Conservation (phyloP, 2,113 vertebrate genomes). For the Thomomys bottae region DNA sequence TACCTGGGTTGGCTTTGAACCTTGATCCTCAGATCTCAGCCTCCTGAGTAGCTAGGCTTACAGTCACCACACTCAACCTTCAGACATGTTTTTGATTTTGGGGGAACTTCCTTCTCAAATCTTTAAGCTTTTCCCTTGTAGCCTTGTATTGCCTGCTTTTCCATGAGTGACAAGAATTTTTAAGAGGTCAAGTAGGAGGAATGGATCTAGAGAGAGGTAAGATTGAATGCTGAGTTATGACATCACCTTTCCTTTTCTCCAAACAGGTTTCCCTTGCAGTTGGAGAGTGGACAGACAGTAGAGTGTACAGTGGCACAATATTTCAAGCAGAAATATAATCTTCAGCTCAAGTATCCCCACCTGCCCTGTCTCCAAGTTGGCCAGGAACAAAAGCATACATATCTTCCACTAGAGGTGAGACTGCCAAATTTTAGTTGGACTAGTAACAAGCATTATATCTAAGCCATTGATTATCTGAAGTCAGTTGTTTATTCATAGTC, state of each 20-base stretch:
- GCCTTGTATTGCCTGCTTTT: neutral
- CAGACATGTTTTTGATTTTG: neutral
- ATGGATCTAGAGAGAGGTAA: slow-evolving; percentile 31
- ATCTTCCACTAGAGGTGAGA: slow-evolving; percentile 98
- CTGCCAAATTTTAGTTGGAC: slow-evolving; percentile 21
- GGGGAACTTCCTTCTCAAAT: slow-evolving; percentile 22
- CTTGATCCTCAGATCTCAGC: no score
- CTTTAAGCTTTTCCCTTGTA: slow-evolving; percentile 47
- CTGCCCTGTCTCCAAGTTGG: slow-evolving; percentile 98
- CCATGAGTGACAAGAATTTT: neutral
- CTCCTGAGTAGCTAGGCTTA: no score
- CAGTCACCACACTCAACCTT: no score
- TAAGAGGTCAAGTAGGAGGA: slow-evolving; percentile 35
- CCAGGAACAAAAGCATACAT: slow-evolving; percentile 99
- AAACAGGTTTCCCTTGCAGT: slow-evolving; percentile 88
- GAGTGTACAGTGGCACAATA: slow-evolving; percentile 92
- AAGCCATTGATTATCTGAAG: neutral
- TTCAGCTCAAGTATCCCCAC: slow-evolving; percentile 93
- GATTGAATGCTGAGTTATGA: slow-evolving; percentile 31
- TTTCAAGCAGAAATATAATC: slow-evolving; percentile 91
- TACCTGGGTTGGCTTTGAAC: no score
- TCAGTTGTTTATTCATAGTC: slow-evolving; percentile 12
- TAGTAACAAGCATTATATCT: slow-evolving; percentile 9
- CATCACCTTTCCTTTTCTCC: slow-evolving; percentile 28
- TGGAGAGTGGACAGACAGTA: slow-evolving; percentile 91